Conservation (phyloP, 2,113 vertebrate species). For the Aix galericulata region DNA sequence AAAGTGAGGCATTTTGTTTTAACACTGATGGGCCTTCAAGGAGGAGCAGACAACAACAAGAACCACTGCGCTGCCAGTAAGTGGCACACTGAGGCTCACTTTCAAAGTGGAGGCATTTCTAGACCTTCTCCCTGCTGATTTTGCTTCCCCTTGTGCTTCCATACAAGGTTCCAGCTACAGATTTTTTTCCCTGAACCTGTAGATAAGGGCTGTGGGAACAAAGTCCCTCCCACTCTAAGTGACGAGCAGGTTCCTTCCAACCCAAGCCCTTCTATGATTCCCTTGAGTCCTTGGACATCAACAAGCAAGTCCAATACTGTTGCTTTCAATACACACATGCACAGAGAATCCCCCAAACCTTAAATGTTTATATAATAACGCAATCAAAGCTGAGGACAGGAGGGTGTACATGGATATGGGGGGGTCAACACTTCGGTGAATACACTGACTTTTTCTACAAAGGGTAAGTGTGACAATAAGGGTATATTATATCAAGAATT, state of each 20-base stretch:
- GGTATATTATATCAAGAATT: background rate
- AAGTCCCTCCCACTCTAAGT: no score
- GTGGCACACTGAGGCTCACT: background rate
- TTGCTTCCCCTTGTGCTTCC: background rate
- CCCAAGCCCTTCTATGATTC: background rate
- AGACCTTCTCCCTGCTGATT: background rate
- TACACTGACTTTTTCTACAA: background rate
- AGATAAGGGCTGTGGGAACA: no score
- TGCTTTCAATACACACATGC: background rate
- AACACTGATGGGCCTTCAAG: slow-evolving; percentile 42
- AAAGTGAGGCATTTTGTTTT: slow-evolving; percentile 22
- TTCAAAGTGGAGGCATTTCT: slow-evolving; percentile 4
- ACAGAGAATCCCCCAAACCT: background rate
- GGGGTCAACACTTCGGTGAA: background rate
- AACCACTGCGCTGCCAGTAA: background rate
- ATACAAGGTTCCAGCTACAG: no score
- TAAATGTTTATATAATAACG: background rate
- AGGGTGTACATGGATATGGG: fast-evolving
- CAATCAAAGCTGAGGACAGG: background rate
- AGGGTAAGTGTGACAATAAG: background rate
- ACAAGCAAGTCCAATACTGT: background rate
- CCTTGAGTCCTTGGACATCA: background rate
- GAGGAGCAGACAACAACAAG: background rate
- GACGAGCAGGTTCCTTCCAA: no score
- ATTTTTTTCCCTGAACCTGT: no score